These are phyloP conservation scores for Archegozetes longisetosus DNA, from an alignment of 1,140 invertebrate genomes.

Conservation along the genomic window DNA sequence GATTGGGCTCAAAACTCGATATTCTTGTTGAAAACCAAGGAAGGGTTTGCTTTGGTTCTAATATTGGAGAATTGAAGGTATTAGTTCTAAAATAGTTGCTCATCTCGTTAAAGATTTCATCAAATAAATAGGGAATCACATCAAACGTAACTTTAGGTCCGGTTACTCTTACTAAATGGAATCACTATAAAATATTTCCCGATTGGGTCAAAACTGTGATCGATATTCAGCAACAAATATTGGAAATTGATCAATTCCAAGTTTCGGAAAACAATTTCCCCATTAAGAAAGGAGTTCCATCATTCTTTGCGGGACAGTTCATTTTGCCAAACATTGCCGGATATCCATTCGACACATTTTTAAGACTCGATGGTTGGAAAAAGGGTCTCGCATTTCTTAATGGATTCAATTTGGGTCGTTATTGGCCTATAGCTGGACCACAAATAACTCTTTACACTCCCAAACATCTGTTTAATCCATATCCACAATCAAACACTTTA, in stretches of 20 bases:
- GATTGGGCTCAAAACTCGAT: neutral
- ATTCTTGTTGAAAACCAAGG: constrained; percentile 22
- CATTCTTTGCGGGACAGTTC: constrained; percentile 13
- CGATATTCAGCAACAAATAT: no score
- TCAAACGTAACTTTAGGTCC: constrained; percentile 1
- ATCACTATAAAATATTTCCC: neutral
- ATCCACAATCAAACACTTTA: constrained; percentile 24
- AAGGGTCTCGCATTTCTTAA: constrained; percentile 44
- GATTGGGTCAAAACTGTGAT: constrained; percentile 1
- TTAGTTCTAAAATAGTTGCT: neutral
- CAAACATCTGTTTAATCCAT: constrained; percentile 30
- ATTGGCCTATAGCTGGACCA: constrained; percentile 38
- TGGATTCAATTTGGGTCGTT: constrained; percentile 44
- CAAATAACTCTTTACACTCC: constrained; percentile 41
- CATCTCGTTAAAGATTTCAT: neutral
- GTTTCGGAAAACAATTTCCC: neutral
- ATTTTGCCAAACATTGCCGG: neutral
- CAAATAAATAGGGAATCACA: constrained; percentile 1
- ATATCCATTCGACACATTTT: constrained; percentile 9
- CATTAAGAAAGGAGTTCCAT: neutral
- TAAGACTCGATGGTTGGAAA: constrained; percentile 9
- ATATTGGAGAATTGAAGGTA: constrained; percentile 11
- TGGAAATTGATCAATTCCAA: neutral
- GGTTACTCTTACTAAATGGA: constrained; percentile 6
- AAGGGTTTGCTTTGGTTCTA: constrained; percentile 15